phyloP scores from a whole-genome alignment of 2,888 invertebrate genomes.

The Cinara cedri region DNA sequence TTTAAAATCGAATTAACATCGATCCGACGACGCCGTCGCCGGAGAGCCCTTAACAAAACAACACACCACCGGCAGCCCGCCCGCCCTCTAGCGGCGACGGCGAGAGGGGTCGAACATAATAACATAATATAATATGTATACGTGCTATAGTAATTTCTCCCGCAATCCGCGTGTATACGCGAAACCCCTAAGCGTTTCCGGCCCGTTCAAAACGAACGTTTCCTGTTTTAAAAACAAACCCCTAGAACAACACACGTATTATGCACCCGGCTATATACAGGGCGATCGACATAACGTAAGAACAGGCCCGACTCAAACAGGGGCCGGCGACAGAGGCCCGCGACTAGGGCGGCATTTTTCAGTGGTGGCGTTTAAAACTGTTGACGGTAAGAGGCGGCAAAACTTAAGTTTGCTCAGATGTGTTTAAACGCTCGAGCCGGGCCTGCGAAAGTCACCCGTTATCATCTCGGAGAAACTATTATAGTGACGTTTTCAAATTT shows the following conservation, averaged over 20 bases:
- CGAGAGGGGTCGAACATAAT: conserved; percentile 36
- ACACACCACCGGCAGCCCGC: background rate
- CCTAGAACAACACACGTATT: conserved; percentile 28
- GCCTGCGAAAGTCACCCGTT: too few species aligned
- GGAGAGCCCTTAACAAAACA: conserved; percentile 10
- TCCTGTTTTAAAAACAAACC: conserved; percentile 40
- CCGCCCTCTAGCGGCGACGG: background rate
- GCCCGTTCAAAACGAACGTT: conserved; percentile 50
- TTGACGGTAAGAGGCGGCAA: too few species aligned
- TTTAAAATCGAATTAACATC: conserved; percentile 59
- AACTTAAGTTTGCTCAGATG: too few species aligned
- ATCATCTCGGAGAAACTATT: too few species aligned
- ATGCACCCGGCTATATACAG: too few species aligned
- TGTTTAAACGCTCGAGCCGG: too few species aligned
- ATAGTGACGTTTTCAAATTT: too few species aligned
- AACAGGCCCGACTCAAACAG: too few species aligned
- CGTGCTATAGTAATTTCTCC: background rate
- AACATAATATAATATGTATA: background rate
- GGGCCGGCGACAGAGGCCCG: too few species aligned
- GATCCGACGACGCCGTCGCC: conserved; percentile 45
- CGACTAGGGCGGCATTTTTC: too few species aligned
- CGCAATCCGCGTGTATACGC: background rate
- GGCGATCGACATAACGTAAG: too few species aligned
- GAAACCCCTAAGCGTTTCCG: conserved; percentile 49
- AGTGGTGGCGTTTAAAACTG: too few species aligned